Evolutionary conservation across 2,113 vertebrate species (phyloP).

Genomic region (Callopanchax toddi): DNA sequence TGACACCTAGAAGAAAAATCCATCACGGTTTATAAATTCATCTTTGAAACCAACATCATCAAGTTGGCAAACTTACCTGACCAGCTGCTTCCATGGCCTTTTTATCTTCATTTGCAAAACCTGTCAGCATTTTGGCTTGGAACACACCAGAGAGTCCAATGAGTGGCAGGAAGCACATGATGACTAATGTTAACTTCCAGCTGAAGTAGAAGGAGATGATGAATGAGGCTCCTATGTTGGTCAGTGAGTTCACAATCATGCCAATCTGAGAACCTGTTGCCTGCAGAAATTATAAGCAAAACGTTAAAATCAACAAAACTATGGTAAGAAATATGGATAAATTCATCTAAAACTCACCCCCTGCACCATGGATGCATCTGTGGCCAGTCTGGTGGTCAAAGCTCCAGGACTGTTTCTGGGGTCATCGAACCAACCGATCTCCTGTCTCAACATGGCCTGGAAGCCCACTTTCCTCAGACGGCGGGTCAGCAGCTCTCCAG

Average conservation of each 20-base stretch:
- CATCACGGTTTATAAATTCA: background rate
- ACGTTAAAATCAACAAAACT: background rate
- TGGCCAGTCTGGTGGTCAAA: constrained; percentile 81
- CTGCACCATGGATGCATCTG: constrained; percentile 82
- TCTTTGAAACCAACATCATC: background rate
- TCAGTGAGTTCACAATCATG: constrained; percentile 79
- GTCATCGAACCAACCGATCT: constrained; percentile 82
- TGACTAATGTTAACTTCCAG: constrained; percentile 82
- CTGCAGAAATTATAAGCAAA: constrained; percentile 53
- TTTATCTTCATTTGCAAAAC: constrained; percentile 80
- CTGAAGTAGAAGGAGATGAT: constrained; percentile 83
- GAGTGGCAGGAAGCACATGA: constrained; percentile 79
- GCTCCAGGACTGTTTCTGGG: constrained; percentile 79
- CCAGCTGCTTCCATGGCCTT: constrained; percentile 78
- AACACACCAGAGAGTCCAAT: constrained; percentile 75
- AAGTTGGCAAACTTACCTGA: constrained; percentile 58
- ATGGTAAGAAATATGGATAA: background rate
- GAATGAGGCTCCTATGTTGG: constrained; percentile 76
- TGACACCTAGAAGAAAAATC: constrained; percentile 69
- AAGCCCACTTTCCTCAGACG: constrained; percentile 80
- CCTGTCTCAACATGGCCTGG: constrained; percentile 80
- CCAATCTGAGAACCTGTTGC: constrained; percentile 83
- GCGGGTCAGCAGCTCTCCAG: constrained; percentile 81
- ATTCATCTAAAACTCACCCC: constrained; percentile 69
- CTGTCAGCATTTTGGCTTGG: constrained; percentile 81